Percentiles rank a stretch among this genome's conserved stretches.
Conservation (phyloP, 2,113 vertebrate genomes). For the Megaceryle maxima region DNA sequence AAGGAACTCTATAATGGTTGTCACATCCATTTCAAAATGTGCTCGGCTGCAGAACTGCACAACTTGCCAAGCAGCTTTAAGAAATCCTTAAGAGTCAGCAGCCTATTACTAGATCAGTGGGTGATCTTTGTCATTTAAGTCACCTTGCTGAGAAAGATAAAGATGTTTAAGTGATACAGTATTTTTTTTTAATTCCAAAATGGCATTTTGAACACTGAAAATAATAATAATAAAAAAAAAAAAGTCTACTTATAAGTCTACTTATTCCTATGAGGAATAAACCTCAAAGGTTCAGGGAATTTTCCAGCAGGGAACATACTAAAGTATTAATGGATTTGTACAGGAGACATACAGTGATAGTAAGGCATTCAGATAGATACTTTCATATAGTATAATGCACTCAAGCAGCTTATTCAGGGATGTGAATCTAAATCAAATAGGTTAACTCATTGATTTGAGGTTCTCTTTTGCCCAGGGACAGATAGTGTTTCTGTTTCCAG, state of each 20-base stretch:
- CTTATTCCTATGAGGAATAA: neutral
- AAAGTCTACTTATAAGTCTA: neutral
- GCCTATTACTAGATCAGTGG: slow-evolving; percentile 12
- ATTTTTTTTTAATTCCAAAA: slow-evolving; percentile 15
- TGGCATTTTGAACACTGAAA: neutral
- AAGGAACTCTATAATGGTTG: neutral
- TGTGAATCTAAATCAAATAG: neutral
- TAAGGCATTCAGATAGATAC: neutral
- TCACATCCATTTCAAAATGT: neutral
- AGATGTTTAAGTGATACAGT: neutral
- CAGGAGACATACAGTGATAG: neutral
- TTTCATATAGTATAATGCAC: neutral
- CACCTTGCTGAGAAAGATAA: neutral
- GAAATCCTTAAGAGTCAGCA: neutral
- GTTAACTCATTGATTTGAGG: neutral
- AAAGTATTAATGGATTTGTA: neutral
- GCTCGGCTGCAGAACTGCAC: neutral
- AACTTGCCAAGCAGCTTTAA: neutral
- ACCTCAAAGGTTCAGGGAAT: neutral
- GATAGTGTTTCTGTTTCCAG: neutral
- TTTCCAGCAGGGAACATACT: neutral
- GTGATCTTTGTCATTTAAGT: slow-evolving; percentile 7
- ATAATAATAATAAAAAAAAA: neutral
- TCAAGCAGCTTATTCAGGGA: slow-evolving; percentile 5
- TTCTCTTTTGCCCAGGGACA: neutral